phyloP scores from a whole-genome alignment of 35 echinoderm and acorn worm species.

The Diadema setosum region DNA sequence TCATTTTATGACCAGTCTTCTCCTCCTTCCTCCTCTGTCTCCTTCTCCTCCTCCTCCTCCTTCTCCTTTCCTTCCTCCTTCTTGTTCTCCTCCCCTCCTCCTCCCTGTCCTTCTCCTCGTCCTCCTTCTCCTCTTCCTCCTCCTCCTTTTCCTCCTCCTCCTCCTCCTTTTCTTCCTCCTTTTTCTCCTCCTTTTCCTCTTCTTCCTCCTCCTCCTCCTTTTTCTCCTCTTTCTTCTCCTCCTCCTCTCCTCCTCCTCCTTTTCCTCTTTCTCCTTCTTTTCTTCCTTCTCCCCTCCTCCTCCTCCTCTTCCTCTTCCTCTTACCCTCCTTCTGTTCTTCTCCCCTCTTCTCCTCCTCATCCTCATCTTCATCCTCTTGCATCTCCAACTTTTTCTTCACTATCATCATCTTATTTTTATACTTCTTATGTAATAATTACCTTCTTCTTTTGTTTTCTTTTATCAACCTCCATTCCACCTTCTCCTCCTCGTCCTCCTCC shows the following conservation, averaged over 20 bases:
- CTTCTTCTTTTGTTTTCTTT: too few relatives aligned
- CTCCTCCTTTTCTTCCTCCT: not conserved
- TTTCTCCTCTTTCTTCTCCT: not conserved
- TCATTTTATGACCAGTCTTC: not conserved
- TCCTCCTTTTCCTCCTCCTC: not conserved
- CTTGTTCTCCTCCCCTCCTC: not conserved
- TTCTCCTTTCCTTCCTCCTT: not conserved
- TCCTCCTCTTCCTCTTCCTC: not conserved
- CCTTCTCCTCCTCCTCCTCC: not conserved
- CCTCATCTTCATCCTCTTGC: not conserved
- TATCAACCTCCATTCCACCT: too few relatives aligned
- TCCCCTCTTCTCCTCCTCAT: not conserved
- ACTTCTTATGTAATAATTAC: too few relatives aligned
- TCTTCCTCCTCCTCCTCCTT: not conserved
- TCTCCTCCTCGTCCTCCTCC: not conserved
- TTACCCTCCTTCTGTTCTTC: too few relatives aligned
- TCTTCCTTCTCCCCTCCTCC: not conserved
- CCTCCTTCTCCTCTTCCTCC: not conserved
- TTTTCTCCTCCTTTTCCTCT: not conserved
- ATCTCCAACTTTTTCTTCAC: not conserved
- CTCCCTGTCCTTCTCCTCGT: not conserved
- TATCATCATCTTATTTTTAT: too few relatives aligned
- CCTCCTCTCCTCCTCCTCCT: not conserved
- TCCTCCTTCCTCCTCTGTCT: not conserved
- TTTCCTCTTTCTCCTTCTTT: not conserved